Base-by-base conservation (phyloP, 2,888 invertebrate species). In the Dasypogon diadema region DNA sequence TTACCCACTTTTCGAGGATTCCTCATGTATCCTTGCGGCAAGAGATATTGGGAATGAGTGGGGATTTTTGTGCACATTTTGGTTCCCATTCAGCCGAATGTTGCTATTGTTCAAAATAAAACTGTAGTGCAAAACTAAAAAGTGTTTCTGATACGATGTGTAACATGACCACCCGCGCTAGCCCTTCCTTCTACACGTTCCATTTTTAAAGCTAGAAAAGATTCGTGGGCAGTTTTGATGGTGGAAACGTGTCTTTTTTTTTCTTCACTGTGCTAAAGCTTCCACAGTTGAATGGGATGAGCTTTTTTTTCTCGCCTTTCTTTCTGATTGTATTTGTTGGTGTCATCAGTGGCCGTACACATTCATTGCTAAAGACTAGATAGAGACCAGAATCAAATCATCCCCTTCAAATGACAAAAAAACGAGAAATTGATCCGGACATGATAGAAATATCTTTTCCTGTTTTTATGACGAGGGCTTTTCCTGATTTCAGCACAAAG, bases 361-460 rank as follows among this genome's bases (percentile, higher is more conserved):
- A 30, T 58, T 30, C 58, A 30, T 14, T 58, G 14, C 30, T 42
- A n/a, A 12, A 42, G 6, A 3, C 2, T 42, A n/a, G 42, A 12
- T 42, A 30, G 30, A 30, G 3, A 46, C 8, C 30, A 30, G 60
- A 60, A 60, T 60, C 60, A 60, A 34, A 60, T 37, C 60, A 34
- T 34, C 37, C 37, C 60, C 60, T 60, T 60, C 18, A 37, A 60
- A 60, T 60, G 37, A 60, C 34, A 60, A 60, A 60, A 60, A 42
- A 42, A 60, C 60, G 18, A 16, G 60, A 60, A 60, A 60, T 34
- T 60, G 34, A 60, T 60, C 60, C 60, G 60, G 60, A 60, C 37
- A 60, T 60, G 60, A 37, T 60, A 60, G 60, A 60, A 60, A 60
- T 60, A 60, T 60, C 60, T 60, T 37, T 60, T 60, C 60, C 60